Evolutionary conservation across 1,140 invertebrate species (phyloP).

Genomic region (Aradophagus sp.): DNA sequence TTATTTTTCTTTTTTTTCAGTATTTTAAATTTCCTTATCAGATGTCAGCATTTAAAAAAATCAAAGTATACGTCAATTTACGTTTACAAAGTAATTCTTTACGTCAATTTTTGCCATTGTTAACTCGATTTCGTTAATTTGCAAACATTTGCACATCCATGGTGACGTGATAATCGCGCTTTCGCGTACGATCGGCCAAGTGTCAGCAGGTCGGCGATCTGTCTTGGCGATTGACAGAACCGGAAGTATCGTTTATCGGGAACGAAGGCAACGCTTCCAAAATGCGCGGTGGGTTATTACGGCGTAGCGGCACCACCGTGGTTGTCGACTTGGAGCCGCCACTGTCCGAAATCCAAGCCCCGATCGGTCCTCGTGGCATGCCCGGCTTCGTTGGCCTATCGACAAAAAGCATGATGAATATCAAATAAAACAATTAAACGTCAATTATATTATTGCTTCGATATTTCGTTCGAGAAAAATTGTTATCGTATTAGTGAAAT

Average conservation of each 20-base stretch:
- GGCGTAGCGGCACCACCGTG: not conserved
- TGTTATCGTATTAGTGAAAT: too few relatives aligned
- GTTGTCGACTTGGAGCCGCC: slow-evolving; percentile 10
- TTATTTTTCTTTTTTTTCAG: too few relatives aligned
- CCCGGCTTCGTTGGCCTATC: slow-evolving; percentile 13
- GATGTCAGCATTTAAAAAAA: too few relatives aligned
- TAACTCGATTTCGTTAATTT: slow-evolving; percentile 9
- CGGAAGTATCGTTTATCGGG: slow-evolving; percentile 35
- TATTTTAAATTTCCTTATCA: too few relatives aligned
- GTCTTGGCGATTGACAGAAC: slow-evolving; percentile 6
- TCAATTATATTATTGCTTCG: too few relatives aligned
- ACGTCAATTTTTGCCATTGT: too few relatives aligned
- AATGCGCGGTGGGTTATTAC: slow-evolving; percentile 61
- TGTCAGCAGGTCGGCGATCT: slow-evolving; percentile 41
- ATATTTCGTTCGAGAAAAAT: too few relatives aligned
- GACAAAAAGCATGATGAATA: too few relatives aligned
- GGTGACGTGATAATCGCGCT: not conserved
- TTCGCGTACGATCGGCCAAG: slow-evolving; percentile 4
- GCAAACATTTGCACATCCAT: slow-evolving; percentile 27
- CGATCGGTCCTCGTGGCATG: slow-evolving; percentile 31
- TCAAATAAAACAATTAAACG: too few relatives aligned
- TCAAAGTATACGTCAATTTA: too few relatives aligned
- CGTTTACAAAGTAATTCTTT: too few relatives aligned
- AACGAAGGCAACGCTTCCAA: slow-evolving; percentile 69
- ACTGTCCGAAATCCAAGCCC: slow-evolving; percentile 49